Percentiles rank a stretch among this genome's conserved stretches.
Evolutionary conservation across 2,113 vertebrate species (phyloP).

Genomic region (Thamnophis sirtalis): DNA sequence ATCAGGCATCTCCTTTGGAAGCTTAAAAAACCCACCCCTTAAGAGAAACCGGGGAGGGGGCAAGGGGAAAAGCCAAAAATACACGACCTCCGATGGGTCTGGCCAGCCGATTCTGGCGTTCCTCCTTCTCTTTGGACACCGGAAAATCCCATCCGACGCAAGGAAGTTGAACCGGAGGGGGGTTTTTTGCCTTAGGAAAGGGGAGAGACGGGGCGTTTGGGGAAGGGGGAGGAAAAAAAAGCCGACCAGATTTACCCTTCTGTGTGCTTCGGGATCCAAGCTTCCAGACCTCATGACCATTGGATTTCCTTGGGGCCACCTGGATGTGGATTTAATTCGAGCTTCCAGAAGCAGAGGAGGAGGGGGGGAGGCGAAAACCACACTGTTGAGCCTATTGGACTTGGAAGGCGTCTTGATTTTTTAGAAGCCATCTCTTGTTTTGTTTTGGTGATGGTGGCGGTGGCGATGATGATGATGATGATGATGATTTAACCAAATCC

Average conservation of each 20-base stretch:
- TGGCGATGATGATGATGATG: neutral
- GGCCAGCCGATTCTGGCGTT: conserved; percentile 57
- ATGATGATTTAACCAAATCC: neutral
- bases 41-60: conserved; percentile 27
- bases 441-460: no score
- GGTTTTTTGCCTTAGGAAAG: neutral
- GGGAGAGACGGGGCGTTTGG: neutral
- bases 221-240: fast-evolving
- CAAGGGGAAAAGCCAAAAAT: neutral
- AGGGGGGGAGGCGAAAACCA: neutral
- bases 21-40: neutral
- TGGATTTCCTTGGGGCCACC: conserved; percentile 6
- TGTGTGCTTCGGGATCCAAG: conserved; percentile 15
- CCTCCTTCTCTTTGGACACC: conserved; percentile 47
- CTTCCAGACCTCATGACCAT: conserved; percentile 10
- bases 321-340: conserved; percentile 59
- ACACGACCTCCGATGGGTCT: conserved; percentile 67
- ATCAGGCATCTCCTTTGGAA: neutral
- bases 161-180: conserved; percentile 57
- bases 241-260: neutral
- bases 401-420: conserved; percentile 17
- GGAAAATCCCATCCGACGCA: conserved; percentile 44
- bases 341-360: conserved; percentile 5
- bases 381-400: conserved; percentile 40
- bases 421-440: conserved; percentile 1